These are phyloP conservation scores for Papilio aristodemus DNA, from an alignment of 1,140 invertebrate genomes.

Conservation along the genomic window DNA sequence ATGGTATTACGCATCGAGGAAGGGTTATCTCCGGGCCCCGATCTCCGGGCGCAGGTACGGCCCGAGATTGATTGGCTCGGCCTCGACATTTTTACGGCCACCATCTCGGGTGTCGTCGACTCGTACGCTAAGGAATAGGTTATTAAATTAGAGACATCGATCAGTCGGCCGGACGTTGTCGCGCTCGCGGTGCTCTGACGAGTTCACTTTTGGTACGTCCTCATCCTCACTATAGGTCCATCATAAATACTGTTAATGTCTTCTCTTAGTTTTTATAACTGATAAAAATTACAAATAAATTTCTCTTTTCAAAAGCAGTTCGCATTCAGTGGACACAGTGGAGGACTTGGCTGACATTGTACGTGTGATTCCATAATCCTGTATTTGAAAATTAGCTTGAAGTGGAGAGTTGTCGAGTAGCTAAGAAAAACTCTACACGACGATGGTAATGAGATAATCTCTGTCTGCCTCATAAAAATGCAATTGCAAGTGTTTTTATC, in stretches of 20 bases:
- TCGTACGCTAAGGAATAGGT: conserved; percentile 57
- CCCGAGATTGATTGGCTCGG: conserved; percentile 74
- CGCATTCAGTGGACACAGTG: too few species aligned
- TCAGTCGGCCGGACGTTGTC: conserved; percentile 41
- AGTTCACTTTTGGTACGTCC: background rate
- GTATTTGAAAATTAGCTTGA: too few species aligned
- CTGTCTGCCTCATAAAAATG: background rate
- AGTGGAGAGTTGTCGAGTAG: too few species aligned
- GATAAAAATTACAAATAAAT: too few species aligned
- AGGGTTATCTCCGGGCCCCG: conserved; percentile 76
- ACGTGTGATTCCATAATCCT: too few species aligned
- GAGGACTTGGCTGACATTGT: too few species aligned
- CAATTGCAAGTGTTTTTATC: background rate
- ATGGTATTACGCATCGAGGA: conserved; percentile 78
- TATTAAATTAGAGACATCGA: conserved; percentile 75
- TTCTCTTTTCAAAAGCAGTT: too few species aligned
- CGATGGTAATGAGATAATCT: background rate
- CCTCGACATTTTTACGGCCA: conserved; percentile 73
- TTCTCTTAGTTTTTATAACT: too few species aligned
- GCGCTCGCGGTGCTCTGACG: conserved; percentile 6
- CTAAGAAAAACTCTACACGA: too few species aligned
- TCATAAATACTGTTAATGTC: too few species aligned
- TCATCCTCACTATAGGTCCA: too few species aligned
- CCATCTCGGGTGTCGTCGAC: conserved; percentile 71
- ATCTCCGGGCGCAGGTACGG: conserved; percentile 68